Base-by-base conservation (phyloP, 1,140 invertebrate species). In the Drosophila kohkoa region DNA sequence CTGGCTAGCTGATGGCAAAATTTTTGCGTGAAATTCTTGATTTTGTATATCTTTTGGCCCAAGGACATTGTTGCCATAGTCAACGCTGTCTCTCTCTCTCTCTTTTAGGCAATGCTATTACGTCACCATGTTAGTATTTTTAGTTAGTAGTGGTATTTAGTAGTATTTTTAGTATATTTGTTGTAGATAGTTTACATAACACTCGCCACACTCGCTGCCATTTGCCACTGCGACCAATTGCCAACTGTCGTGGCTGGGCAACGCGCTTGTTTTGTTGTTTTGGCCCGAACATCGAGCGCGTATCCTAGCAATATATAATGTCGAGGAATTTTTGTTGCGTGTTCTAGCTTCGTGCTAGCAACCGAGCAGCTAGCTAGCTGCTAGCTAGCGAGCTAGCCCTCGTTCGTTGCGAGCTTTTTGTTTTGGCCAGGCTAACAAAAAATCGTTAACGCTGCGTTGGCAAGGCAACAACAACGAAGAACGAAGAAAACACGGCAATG, bases 41-140 rank as follows among this genome's bases (percentile, higher is more conserved):
- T 92, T 86, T 91, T 90, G 60, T 70, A 90, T 51, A 92, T 91
- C 77, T 92, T 92, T 63, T 92, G 87, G 74, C 81, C 75, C 79
- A 92, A 75, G 69, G 90, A 91, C 90, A 92, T 68, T 88, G 46
- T 74, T 83, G 69, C 28, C 41, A 11, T 32, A 49, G 49, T 48
- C 63, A 48, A 54, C n/a, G 5, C 16, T 8, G 16, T 20, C 32
- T n/a, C 11, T 43, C 20, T 58, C 4, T 52, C 20, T 15, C 32
- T 4, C 20, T 55, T 10, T 25, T 25, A 3, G 0, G 1, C 10
- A 30, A 16, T 16, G 15, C 4, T 35, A 62, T 83, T 90, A 90
- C 85, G 86, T 90, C 81, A 90, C 86, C 86, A 89, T 90, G 43
- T 32, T 60, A 43, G 55, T 66, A 16, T 16, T 62, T 28, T 45